Evolutionary conservation across 1,140 invertebrate genomes (phyloP).

Genomic region (Ganaspis sp.): DNA sequence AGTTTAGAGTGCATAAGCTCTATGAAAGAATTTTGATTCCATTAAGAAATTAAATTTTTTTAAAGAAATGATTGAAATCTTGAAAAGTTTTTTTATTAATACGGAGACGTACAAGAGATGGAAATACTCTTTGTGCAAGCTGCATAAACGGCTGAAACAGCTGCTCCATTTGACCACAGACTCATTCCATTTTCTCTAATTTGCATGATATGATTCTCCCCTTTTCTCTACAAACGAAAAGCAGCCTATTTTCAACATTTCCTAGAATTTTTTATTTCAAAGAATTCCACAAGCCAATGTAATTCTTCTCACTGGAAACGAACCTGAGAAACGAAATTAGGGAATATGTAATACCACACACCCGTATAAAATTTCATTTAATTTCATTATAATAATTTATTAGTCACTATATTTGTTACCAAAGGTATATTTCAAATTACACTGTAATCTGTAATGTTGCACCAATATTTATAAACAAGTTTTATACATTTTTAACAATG

Average conservation of each 20-base stretch:
- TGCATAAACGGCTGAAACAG: conserved; percentile 46
- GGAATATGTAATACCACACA: background rate
- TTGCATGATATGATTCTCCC: conserved; percentile 39
- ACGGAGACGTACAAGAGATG: conserved; percentile 45
- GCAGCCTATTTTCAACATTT: background rate
- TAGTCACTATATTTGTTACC: too few species aligned
- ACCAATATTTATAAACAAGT: too few species aligned
- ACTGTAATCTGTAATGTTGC: too few species aligned
- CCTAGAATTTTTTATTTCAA: conserved; percentile 18
- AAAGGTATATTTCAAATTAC: too few species aligned
- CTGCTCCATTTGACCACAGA: conserved; percentile 47
- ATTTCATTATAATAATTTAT: too few species aligned
- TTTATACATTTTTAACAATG: too few species aligned
- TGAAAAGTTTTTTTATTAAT: conserved; percentile 46
- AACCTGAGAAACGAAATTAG: background rate
- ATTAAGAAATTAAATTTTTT: background rate
- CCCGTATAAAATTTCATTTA: background rate
- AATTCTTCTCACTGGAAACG: background rate
- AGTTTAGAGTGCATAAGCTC: too few species aligned
- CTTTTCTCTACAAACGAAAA: conserved; percentile 28
- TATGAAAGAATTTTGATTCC: background rate
- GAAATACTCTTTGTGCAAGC: conserved; percentile 51
- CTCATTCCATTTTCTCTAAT: conserved; percentile 55
- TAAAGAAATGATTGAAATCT: background rate
- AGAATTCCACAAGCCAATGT: background rate